Evolutionary conservation across 2,113 vertebrate genomes (phyloP).

Genomic region (Cyanoderma ruficeps): DNA sequence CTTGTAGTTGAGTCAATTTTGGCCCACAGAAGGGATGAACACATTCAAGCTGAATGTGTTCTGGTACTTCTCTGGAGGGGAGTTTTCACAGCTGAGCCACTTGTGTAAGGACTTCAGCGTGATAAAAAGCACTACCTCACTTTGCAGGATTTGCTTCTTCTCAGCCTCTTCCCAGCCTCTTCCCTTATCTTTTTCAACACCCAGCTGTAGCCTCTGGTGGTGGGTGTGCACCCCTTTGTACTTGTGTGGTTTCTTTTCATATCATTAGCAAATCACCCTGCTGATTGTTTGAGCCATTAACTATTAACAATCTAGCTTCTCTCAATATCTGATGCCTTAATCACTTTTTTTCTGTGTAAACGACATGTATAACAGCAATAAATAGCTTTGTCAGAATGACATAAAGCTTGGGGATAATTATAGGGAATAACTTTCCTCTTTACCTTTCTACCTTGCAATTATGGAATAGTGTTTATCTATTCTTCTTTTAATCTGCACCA

Average conservation of each 20-base stretch:
- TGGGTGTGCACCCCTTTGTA: neutral
- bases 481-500: neutral
- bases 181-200: neutral
- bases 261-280: neutral
- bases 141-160: neutral
- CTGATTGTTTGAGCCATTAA: neutral
- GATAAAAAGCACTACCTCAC: neutral
- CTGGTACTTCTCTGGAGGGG: neutral
- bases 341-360: neutral
- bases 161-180: neutral
- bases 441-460: neutral
- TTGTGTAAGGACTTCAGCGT: too few relatives aligned
- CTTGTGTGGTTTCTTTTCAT: fast-evolving
- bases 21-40: neutral
- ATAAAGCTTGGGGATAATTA: neutral
- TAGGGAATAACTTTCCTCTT: neutral
- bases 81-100: neutral
- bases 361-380: neutral
- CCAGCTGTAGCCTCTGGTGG: neutral
- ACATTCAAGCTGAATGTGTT: neutral
- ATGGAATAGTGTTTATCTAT: neutral
- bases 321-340: neutral
- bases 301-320: neutral
- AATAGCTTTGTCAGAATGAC: neutral
- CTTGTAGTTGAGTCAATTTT: neutral